Percentiles rank a stretch among this genome's conserved stretches.
These are phyloP conservation scores for Smittia sp. DNA, from an alignment of 2,888 invertebrate species.

Conservation along the genomic window DNA sequence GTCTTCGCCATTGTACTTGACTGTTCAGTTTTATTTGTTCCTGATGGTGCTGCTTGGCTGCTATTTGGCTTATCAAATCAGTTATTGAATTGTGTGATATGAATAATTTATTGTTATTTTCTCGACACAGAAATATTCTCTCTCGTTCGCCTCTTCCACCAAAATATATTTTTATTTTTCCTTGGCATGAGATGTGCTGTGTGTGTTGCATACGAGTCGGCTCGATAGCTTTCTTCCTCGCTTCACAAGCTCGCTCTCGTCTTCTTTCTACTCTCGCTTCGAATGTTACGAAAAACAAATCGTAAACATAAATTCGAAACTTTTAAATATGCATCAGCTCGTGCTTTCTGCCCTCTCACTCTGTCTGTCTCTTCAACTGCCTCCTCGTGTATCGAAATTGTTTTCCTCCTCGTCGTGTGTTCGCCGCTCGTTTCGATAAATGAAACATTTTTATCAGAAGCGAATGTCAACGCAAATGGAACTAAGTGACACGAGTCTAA, in stretches of 20 bases:
- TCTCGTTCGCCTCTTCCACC: not conserved
- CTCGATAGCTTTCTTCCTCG: not conserved
- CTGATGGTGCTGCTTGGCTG: conserved; percentile 25
- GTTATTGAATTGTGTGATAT: conserved; percentile 42
- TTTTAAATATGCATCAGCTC: conserved; percentile 27
- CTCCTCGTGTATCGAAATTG: not conserved
- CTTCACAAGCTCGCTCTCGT: not conserved
- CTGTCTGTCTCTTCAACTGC: not conserved
- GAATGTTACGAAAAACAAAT: conserved; percentile 13
- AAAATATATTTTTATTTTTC: not conserved
- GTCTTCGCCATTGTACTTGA: not conserved
- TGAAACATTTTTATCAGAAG: not conserved
- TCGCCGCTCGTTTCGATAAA: not conserved
- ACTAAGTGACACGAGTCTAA: conserved; percentile 16
- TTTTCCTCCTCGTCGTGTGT: not conserved
- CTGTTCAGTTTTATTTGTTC: conserved; percentile 34
- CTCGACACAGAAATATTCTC: conserved; percentile 6
- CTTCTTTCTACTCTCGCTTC: not conserved
- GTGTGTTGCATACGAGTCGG: not conserved
- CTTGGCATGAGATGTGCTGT: conserved; percentile 20
- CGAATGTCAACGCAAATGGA: not conserved
- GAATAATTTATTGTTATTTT: conserved; percentile 40
- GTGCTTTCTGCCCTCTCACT: not conserved
- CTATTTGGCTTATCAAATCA: conserved; percentile 41
- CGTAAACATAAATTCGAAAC: conserved; percentile 28